Evolutionary conservation across 2,888 invertebrate species (phyloP).

Genomic region (Mellilla xanthometata): DNA sequence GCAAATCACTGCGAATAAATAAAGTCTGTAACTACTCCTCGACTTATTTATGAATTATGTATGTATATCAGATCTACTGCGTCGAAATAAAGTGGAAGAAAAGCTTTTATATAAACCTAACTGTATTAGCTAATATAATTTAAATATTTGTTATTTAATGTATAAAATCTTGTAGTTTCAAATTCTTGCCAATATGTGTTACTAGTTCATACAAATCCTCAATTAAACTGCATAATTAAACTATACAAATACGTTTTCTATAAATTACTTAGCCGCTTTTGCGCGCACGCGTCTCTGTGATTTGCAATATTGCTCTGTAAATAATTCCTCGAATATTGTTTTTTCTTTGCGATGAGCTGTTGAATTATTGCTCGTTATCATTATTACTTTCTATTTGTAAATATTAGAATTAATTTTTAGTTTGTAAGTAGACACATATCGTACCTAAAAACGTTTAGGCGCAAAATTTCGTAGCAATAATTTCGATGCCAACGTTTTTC

Average conservation of each 20-base stretch:
- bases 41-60: too few species aligned
- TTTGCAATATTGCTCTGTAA: conserved; percentile 77
- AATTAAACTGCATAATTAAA: conserved; percentile 12
- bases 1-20: conserved; percentile 26
- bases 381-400: conserved; percentile 69
- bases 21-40: too few species aligned
- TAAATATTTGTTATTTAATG: conserved; percentile 1
- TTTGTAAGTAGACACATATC: conserved; percentile 77
- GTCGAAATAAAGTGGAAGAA: background rate
- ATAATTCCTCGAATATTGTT: conserved; percentile 72
- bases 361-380: conserved; percentile 57
- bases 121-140: conserved; percentile 15
- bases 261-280: conserved; percentile 38
- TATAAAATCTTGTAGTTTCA: conserved; percentile 13
- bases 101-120: background rate
- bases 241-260: background rate
- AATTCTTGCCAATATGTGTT: conserved; percentile 33
- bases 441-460: conserved; percentile 69
- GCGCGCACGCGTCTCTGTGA: conserved; percentile 73
- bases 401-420: conserved; percentile 65
- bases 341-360: conserved; percentile 68
- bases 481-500: conserved; percentile 70
- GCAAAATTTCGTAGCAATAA: conserved; percentile 76
- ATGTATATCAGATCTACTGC: background rate
- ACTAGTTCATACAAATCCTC: conserved; percentile 18